Evolutionary conservation across 2,888 invertebrate species (phyloP).

Genomic region (Habrosyne pyritoides): DNA sequence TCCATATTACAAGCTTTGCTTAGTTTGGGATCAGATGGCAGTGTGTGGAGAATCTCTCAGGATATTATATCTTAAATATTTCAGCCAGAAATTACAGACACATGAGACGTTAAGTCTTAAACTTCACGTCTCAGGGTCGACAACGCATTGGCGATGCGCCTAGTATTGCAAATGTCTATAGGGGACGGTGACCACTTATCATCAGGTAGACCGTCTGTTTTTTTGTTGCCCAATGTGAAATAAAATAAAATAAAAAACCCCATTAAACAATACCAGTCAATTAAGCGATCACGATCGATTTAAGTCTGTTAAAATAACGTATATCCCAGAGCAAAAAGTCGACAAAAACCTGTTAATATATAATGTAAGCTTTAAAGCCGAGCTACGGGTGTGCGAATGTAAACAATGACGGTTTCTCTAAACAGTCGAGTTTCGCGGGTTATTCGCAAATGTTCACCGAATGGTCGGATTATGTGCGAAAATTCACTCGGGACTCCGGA

Average conservation of each 20-base stretch:
- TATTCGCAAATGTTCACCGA: not conserved
- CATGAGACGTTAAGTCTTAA: too few species aligned
- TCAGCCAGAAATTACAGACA: too few species aligned
- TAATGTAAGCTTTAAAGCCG: conserved; percentile 23
- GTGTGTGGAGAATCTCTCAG: too few species aligned
- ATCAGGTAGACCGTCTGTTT: too few species aligned
- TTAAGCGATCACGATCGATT: conserved; percentile 9
- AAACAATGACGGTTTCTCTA: conserved; percentile 67
- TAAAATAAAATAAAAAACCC: too few species aligned
- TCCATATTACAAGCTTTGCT: too few species aligned
- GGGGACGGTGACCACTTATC: too few species aligned
- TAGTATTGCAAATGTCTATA: too few species aligned
- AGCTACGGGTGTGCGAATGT: conserved; percentile 62
- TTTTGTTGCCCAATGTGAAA: too few species aligned
- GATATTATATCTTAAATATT: not conserved
- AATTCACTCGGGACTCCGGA: not conserved
- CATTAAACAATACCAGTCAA: conserved; percentile 4
- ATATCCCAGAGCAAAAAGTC: conserved; percentile 22
- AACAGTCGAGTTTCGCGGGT: conserved; percentile 55
- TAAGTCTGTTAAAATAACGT: conserved; percentile 10
- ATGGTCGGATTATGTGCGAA: not conserved
- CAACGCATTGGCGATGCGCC: too few species aligned
- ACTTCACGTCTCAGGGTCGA: too few species aligned
- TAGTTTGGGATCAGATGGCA: too few species aligned
- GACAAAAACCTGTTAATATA: conserved; percentile 23